Conservation (phyloP, 2,113 vertebrate species). For the Gallinago undulata region DNA sequence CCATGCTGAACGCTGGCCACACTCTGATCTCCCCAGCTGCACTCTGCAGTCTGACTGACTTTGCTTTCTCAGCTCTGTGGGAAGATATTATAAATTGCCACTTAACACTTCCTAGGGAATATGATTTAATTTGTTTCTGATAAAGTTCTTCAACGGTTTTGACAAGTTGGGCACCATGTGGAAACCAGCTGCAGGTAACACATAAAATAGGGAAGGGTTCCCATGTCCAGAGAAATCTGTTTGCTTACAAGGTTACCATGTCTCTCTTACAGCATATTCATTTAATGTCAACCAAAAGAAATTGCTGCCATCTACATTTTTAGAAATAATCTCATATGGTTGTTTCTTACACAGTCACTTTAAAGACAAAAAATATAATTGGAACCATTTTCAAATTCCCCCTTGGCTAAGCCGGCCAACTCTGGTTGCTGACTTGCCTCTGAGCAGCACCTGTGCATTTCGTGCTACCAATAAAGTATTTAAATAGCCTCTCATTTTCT, state of each 20-base stretch:
- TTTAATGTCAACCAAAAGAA: background rate
- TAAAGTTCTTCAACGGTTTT: background rate
- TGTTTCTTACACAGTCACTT: background rate
- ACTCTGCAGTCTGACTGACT: background rate
- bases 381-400: slow-evolving; percentile 32
- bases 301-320: background rate
- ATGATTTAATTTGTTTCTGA: background rate
- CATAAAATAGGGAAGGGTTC: background rate
- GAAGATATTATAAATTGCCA: background rate
- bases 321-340: background rate
- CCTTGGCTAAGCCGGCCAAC: background rate
- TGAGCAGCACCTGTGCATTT: background rate
- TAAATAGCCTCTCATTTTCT: background rate
- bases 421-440: background rate
- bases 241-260: background rate
- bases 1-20: background rate
- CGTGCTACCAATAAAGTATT: background rate
- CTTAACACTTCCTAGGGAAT: background rate
- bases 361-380: background rate
- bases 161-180: background rate
- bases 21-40: background rate
- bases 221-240: background rate
- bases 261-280: background rate
- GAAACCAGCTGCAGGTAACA: background rate
- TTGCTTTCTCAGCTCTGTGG: background rate